These are phyloP conservation scores for Amiota mariae DNA, from an alignment of 2,888 invertebrate genomes.

Conservation along the genomic window DNA sequence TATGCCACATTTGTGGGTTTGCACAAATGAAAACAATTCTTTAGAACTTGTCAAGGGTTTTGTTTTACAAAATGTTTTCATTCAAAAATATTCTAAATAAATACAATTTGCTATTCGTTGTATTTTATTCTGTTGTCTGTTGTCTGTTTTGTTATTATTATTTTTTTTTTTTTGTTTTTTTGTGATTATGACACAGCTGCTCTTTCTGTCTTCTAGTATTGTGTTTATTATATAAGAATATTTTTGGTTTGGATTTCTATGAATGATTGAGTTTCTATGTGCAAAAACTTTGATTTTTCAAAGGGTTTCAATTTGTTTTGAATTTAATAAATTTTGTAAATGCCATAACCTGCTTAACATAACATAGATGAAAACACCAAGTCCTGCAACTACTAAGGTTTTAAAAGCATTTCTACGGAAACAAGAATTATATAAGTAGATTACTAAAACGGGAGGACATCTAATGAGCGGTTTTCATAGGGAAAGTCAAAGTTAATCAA, in stretches of 20 bases:
- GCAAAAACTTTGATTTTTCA: too few species aligned
- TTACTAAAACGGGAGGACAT: too few species aligned
- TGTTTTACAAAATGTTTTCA: conserved; percentile 11
- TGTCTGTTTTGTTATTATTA: neutral
- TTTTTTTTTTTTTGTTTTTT: too few species aligned
- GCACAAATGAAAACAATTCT: conserved; percentile 15
- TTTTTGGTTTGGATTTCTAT: neutral
- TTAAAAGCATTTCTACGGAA: too few species aligned
- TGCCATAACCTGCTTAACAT: too few species aligned
- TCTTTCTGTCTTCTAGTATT: neutral
- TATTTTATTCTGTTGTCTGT: neutral
- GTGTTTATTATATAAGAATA: neutral
- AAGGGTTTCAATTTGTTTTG: too few species aligned
- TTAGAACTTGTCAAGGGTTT: neutral
- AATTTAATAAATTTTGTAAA: too few species aligned
- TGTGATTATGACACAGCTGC: conserved; percentile 6
- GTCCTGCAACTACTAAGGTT: too few species aligned
- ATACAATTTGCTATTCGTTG: conserved; percentile 1
- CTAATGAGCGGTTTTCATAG: too few species aligned
- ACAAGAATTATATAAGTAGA: too few species aligned
- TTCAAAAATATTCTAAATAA: conserved; percentile 10
- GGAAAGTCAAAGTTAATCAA: too few species aligned
- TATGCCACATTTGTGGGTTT: conserved; percentile 19
- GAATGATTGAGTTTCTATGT: neutral
- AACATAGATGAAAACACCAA: too few species aligned